These are phyloP conservation scores for Vipera latastei DNA, from an alignment of 2,797 vertebrate genomes.

Conservation along the genomic window DNA sequence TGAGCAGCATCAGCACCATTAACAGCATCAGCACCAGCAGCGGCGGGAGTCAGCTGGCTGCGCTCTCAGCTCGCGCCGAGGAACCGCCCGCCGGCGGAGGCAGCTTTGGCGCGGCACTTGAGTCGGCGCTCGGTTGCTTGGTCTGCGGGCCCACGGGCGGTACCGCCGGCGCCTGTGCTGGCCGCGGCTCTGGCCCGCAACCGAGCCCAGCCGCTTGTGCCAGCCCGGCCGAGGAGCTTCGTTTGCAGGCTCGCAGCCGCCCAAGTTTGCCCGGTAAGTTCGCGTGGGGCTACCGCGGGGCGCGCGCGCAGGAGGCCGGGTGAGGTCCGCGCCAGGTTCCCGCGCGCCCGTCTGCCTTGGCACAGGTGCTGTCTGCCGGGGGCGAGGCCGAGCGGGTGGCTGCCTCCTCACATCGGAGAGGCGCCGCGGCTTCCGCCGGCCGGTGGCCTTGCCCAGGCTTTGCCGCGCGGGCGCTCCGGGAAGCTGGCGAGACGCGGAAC, in stretches of 20 bases:
- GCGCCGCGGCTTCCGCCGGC: neutral
- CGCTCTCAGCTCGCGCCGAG: neutral
- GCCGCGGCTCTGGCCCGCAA: neutral
- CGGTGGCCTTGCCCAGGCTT: neutral
- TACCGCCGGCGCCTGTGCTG: neutral
- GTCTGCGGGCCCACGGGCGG: neutral
- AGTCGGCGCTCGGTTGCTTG: neutral
- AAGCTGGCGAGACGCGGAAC: neutral
- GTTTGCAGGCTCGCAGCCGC: neutral
- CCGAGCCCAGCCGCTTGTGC: neutral
- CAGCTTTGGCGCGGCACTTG: neutral
- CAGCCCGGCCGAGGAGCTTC: neutral
- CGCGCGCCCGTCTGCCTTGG: neutral
- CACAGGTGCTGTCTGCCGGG: neutral
- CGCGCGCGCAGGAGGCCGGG: neutral
- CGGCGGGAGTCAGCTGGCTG: neutral
- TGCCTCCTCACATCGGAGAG: neutral
- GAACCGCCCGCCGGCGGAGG: neutral
- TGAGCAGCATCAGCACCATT: neutral
- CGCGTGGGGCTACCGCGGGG: neutral
- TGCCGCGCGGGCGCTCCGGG: neutral
- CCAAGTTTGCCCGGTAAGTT: constrained; percentile 14
- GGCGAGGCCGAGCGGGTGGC: neutral
- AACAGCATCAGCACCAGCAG: neutral
- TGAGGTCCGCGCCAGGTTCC: neutral